Evolutionary conservation across 92 coral and sea anemone species (phyloP), one percentile per base, ranked within the genome.

Genomic region (Chrysogorgia sp.): DNA sequence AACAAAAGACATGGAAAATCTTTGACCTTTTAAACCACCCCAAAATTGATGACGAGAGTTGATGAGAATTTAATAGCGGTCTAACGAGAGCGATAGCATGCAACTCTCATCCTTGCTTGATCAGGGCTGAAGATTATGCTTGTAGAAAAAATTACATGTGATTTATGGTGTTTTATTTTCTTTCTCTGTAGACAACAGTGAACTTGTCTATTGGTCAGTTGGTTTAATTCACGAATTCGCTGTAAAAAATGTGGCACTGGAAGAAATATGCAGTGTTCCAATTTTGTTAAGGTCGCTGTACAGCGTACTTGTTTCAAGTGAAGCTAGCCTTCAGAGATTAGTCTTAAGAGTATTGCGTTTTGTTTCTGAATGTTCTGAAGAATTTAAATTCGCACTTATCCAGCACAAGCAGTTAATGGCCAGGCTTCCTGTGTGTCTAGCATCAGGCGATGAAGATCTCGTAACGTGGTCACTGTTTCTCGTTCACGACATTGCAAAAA

Each of bases 201-300:
- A 94, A 71, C 85, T 94, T 40, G 88, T 94, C 0, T 94, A 94
- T 81, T 94, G 98, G 98, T 90, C 98, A 30, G 91, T 92, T 25
- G 98, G 94, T 20, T 58, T 94, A 30, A 83, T 94, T n/a, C 98
- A 94, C 32, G 97, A 94, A 74, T 94, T 89, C 83, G 89, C 92
- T 10, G 87, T 92, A 21, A 89, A 89, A 40, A 92, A 92, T 55
- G 82, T 91, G 17, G 84, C 84, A 45, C 84, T 87, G 77, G 60
- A 83, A 34, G 84, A 85, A 33, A 94, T 94, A 78, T 94, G 98
- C 76, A 83, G 84, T 31, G 86, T 80, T 5, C 97, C 98, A 15
- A 94, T 85, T 65, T 66, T 94, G 41, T 75, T 94, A 59, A 91
- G 88, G 80, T 88, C 88, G 15, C 79, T 94, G 8, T 90, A 87